Conservation (phyloP, 2,888 invertebrate species). For the Cordilura impudica region DNA sequence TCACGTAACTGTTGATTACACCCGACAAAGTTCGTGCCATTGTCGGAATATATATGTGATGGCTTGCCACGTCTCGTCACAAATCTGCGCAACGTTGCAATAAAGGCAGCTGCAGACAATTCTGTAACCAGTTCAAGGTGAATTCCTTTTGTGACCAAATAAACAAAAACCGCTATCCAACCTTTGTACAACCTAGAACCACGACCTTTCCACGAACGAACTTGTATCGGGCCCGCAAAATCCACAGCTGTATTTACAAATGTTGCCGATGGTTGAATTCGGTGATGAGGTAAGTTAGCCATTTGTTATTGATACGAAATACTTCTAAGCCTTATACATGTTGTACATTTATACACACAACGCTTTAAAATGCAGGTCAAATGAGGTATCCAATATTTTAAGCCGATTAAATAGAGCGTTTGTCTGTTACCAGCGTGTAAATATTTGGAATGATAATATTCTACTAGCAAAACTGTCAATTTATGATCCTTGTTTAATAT, state of each 20-base stretch:
- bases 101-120: slow-evolving; percentile 64
- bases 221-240: slow-evolving; percentile 63
- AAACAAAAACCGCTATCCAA: slow-evolving; percentile 67
- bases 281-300: slow-evolving; percentile 55
- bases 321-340: slow-evolving; percentile 38
- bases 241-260: slow-evolving; percentile 65
- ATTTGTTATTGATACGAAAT: slow-evolving; percentile 55
- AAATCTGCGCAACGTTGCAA: slow-evolving; percentile 68
- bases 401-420: slow-evolving; percentile 49
- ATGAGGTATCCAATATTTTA: slow-evolving; percentile 46
- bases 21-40: slow-evolving; percentile 58
- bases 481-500: slow-evolving; percentile 55
- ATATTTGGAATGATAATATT: slow-evolving; percentile 45
- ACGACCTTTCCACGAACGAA: slow-evolving; percentile 61
- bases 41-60: slow-evolving; percentile 43
- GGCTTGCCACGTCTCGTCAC: slow-evolving; percentile 58
- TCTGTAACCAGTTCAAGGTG: slow-evolving; percentile 65
- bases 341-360: slow-evolving; percentile 46
- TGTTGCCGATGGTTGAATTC: slow-evolving; percentile 55
- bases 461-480: slow-evolving; percentile 40
- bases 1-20: slow-evolving; percentile 48
- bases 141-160: slow-evolving; percentile 66
- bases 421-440: slow-evolving; percentile 57
- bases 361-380: slow-evolving; percentile 38
- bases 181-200: slow-evolving; percentile 64